Evolutionary conservation across 2,113 vertebrate species (phyloP).

Genomic region (Oreotrochilus melanogaster): DNA sequence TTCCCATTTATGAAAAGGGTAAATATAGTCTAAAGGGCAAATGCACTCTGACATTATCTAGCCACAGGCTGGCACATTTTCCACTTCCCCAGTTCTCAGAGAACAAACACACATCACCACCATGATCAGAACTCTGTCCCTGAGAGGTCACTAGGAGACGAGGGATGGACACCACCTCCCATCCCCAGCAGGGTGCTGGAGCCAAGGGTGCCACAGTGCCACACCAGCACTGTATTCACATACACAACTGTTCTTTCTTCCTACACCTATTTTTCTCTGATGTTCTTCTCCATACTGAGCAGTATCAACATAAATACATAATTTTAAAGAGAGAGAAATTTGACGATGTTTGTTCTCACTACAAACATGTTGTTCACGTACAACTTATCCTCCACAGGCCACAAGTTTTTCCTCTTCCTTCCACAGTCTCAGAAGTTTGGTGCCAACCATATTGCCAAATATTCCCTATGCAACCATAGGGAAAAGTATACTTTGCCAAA

Average conservation of each 20-base stretch:
- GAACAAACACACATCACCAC: not conserved
- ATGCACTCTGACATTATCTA: not conserved
- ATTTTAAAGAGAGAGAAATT: not conserved
- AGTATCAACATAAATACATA: not conserved
- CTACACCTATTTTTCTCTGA: not conserved
- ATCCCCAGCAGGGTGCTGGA: rapidly evolving
- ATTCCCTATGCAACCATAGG: not conserved
- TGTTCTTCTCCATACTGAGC: not conserved
- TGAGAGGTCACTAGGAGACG: not conserved
- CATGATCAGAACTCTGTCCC: not conserved
- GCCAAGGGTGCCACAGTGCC: not conserved
- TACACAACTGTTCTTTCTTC: not conserved
- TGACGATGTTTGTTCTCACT: no score
- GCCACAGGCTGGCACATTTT: not conserved
- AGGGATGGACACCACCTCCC: not conserved
- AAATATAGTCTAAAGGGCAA: not conserved
- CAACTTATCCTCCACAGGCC: not conserved
- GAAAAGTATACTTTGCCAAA: not conserved
- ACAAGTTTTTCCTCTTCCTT: constrained; percentile 8
- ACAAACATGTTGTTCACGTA: not conserved
- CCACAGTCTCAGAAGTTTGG: not conserved
- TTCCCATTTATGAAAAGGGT: not conserved
- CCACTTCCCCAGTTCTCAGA: not conserved
- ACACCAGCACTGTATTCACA: not conserved
- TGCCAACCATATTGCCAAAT: not conserved